Base-by-base conservation (phyloP, 2,113 vertebrate species). In the Pampusana beccarii region DNA sequence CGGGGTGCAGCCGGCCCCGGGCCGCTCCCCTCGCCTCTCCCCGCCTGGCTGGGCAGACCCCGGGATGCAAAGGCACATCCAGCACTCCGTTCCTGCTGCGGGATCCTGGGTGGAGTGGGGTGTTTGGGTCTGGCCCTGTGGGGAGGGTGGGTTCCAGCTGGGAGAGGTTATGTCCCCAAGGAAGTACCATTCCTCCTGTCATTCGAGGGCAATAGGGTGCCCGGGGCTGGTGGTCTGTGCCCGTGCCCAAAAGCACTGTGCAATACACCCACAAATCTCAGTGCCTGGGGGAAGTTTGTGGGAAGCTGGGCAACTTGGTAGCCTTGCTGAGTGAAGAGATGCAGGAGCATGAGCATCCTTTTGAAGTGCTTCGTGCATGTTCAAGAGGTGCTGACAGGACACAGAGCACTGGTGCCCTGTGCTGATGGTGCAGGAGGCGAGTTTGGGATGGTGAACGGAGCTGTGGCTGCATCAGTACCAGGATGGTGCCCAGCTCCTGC, bases 401-500 rank as follows among this genome's bases (percentile, higher is more conserved):
- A 18, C 10, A 12, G 44, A 0, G 0, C 15, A 9, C 24, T 8
- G 1, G 25, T 21, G 51, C 48, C 28, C 31, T 26, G 21, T 13
- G 36, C 75, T 72, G 51, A 2, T 9, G 33, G 20, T 4, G 9
- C 0, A 1, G 31, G 66, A 34, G 26, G 19, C 34, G 26, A n/a
- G 26, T 20, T 13, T 17, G 13, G 33, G 38, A 19, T 11, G 11
- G 42, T 5, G 53, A 62, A 20, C 1, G 18, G 53, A 57, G 33
- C 48, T 6, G 25, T 8, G 60, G 46, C 31, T 66, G 44, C 20
- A 31, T 8, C 1, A 4, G 57, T 33, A 48, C 50, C 2, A 1
- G 6, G 13, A 10, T 24, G 25, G 25, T 13, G 58, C 40, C 46
- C 51, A 23, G 50, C 8, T 31, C n/a, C n/a, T 54, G 8, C n/a